phyloP scores from a whole-genome alignment of 2,797 vertebrate genomes.

The Ctenosaura bakeri region DNA sequence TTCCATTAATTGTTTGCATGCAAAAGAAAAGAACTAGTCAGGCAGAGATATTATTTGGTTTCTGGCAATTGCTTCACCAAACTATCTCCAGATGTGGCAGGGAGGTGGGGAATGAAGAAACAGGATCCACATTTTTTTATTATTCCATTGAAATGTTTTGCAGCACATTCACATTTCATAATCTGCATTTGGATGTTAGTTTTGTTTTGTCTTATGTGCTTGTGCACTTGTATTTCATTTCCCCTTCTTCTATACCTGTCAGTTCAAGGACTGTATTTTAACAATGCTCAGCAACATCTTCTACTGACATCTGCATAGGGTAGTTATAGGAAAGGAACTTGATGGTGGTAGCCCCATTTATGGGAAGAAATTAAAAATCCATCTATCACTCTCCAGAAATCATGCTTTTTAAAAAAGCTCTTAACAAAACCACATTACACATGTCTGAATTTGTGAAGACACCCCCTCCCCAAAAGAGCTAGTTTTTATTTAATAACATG shows the following conservation, averaged over 20 bases:
- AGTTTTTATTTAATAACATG: conserved; percentile 35
- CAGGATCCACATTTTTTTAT: conserved; percentile 70
- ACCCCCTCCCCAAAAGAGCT: neutral
- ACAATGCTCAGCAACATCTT: conserved; percentile 53
- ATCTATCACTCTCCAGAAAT: conserved; percentile 47
- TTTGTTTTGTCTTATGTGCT: conserved; percentile 62
- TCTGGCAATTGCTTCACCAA: conserved; percentile 80
- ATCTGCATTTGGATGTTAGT: conserved; percentile 58
- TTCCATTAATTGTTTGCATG: conserved; percentile 85
- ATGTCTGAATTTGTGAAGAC: conserved; percentile 12
- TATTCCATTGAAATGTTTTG: conserved; percentile 62
- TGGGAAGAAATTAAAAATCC: conserved; percentile 42
- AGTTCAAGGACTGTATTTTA: conserved; percentile 61
- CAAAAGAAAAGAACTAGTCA: conserved; percentile 79
- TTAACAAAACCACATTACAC: conserved; percentile 22
- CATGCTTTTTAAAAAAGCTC: conserved; percentile 13
- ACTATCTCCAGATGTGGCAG: conserved; percentile 82
- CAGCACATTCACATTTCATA: conserved; percentile 58
- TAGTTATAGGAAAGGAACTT: conserved; percentile 50
- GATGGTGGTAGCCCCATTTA: conserved; percentile 35
- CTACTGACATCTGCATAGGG: conserved; percentile 50
- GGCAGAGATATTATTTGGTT: conserved; percentile 77
- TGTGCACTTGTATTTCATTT: conserved; percentile 61
- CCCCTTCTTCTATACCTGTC: conserved; percentile 31
- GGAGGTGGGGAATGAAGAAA: conserved; percentile 65